Evolutionary conservation across 2,888 invertebrate species (phyloP), one percentile per base, ranked within the genome.

Genomic region (Tetrapedia diversipes): DNA sequence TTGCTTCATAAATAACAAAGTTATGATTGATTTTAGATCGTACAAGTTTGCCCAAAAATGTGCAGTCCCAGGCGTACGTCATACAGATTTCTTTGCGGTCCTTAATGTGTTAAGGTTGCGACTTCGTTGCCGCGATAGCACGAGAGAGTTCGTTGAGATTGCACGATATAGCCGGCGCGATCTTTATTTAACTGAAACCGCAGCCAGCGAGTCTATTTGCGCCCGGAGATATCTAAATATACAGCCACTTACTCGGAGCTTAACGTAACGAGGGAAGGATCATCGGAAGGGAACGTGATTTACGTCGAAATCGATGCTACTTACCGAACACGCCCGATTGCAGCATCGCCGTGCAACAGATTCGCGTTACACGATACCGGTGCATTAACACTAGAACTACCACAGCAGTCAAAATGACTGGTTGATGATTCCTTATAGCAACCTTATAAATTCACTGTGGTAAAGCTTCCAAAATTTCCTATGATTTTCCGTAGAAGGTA

Each of bases 111-210:
- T 4, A 16, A 2, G 27, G 24, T 14, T 37, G 22, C 6, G 14
- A 24, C 29, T 53, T 43, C 22, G 29, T n/a, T 56, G 45, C 11
- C 29, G 24, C 49, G 66, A 70, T 37, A 54, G n/a, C n/a, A 27
- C 24, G 4, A 19, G 47, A 19, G 29, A 63, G 51, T 37, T 37
- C 3, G 24, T 69, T 16, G 51, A 57, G 73, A 54, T 63, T 45
- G 54, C 43, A 43, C 29, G 54, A 67, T 41, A 57, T 10, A 4
- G 3, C 8, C 41, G 67, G 2, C 16, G 45, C 19, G n/a, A 32
- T 79, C 72, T 83, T 80, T 72, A 72, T 77, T 83, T 80, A 73
- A 60, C 53, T 37, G 45, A 27, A 70, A 73, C 47, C 34, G 39
- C 67, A 54, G 49, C 68, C 60, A 57, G 45, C 56, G 19, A 29